Percentiles rank a stretch among this genome's conserved stretches.
These are phyloP conservation scores for Ephestia elutella DNA, from an alignment of 1,140 invertebrate species.

Conservation along the genomic window DNA sequence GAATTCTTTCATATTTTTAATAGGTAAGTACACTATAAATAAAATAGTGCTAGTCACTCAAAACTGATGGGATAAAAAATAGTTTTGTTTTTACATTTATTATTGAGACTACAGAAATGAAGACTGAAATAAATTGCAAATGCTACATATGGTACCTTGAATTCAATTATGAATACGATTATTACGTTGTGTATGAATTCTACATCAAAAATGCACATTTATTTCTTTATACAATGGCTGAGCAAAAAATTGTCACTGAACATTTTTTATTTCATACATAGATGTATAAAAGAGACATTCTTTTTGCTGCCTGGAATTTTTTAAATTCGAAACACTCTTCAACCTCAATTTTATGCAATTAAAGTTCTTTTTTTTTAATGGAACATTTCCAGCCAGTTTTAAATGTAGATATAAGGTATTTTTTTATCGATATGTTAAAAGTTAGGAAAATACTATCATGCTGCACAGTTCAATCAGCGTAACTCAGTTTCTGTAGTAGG, in stretches of 20 bases:
- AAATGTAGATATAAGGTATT: no score
- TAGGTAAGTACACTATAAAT: no score
- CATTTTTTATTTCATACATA: conserved; percentile 7
- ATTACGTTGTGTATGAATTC: background rate
- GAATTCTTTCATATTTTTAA: no score
- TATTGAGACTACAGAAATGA: background rate
- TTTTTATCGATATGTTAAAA: no score
- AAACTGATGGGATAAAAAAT: no score
- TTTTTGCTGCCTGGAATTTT: background rate
- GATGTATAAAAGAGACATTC: conserved; percentile 4
- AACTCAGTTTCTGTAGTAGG: conserved; percentile 19
- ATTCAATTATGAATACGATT: background rate
- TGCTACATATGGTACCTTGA: background rate
- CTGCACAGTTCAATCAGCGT: conserved; percentile 14
- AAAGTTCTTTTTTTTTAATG: no score
- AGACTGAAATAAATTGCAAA: background rate
- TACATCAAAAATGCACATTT: conserved; percentile 11
- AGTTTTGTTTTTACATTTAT: background rate
- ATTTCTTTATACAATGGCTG: conserved; percentile 9
- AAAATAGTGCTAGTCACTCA: no score
- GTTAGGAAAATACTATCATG: no score
- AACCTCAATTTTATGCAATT: no score
- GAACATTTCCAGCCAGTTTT: no score
- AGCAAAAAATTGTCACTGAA: conserved; percentile 4
- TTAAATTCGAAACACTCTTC: no score